Conservation (phyloP, 2,113 vertebrate species). For the Lichenostomus cassidix region DNA sequence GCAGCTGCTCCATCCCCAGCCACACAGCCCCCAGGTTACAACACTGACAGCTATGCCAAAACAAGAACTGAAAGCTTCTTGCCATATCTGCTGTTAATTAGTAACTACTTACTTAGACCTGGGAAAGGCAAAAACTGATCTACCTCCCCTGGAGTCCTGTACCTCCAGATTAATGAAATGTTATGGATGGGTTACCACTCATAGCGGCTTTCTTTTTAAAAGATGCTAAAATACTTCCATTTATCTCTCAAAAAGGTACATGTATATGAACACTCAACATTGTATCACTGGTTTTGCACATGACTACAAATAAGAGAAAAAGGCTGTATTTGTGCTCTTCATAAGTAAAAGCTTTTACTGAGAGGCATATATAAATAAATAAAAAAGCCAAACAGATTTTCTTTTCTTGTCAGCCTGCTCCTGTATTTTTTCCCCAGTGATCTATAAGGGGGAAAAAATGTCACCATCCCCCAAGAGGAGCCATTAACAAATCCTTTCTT, state of each 20-base stretch:
- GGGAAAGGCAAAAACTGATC: not conserved
- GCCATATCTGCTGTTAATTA: not conserved
- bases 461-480: not conserved
- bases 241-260: not conserved
- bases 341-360: not conserved
- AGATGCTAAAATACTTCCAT: accelerated
- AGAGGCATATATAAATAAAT: not conserved
- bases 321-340: not conserved
- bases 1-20: not conserved
- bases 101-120: not conserved
- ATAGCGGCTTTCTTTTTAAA: not conserved
- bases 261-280: not conserved
- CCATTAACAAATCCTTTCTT: slow-evolving; percentile 48
- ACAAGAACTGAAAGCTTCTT: not conserved
- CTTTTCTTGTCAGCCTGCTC: not conserved
- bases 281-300: not conserved
- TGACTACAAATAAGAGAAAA: not conserved
- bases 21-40: accelerated
- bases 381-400: not conserved
- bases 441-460: not conserved
- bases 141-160: not conserved
- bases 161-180: not conserved
- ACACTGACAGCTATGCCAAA: not conserved
- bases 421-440: not conserved
- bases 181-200: not conserved